phyloP scores from a whole-genome alignment of 2,888 invertebrate species.

The Dorcus hopei region DNA sequence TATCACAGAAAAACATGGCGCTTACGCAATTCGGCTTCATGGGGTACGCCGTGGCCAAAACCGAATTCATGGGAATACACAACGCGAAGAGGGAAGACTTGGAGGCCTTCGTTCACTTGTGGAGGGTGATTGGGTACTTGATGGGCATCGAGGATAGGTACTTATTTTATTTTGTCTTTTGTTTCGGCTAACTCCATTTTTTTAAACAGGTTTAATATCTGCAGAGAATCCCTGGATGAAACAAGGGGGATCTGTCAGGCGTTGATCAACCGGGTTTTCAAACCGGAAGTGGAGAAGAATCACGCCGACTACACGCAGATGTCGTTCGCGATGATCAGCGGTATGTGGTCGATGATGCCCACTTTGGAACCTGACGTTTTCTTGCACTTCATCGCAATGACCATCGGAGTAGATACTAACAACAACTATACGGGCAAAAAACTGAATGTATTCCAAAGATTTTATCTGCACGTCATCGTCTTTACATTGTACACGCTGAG shows the following conservation, averaged over 20 bases:
- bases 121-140: slow-evolving; percentile 78
- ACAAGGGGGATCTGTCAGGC: slow-evolving; percentile 60
- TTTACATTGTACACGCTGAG: slow-evolving; percentile 20
- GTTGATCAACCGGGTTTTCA: slow-evolving; percentile 59
- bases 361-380: slow-evolving; percentile 58
- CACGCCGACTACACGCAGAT: slow-evolving; percentile 64
- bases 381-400: slow-evolving; percentile 45
- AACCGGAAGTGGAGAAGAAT: slow-evolving; percentile 59
- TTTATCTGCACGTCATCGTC: slow-evolving; percentile 8
- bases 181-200: not conserved
- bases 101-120: slow-evolving; percentile 76
- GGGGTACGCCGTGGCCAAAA: slow-evolving; percentile 66
- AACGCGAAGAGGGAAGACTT: slow-evolving; percentile 61
- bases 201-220: slow-evolving; percentile 64
- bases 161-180: slow-evolving; percentile 16
- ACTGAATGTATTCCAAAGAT: slow-evolving; percentile 10
- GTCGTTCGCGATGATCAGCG: slow-evolving; percentile 62
- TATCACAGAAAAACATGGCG: slow-evolving; percentile 81
- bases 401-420: slow-evolving; percentile 13
- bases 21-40: slow-evolving; percentile 86
- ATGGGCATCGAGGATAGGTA: slow-evolving; percentile 80
- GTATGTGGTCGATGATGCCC: slow-evolving; percentile 68
- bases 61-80: slow-evolving; percentile 63
- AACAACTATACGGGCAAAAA: slow-evolving; percentile 14
- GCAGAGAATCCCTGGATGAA: slow-evolving; percentile 60